Percentiles rank a stretch among this genome's conserved stretches.
Evolutionary conservation across 1,140 invertebrate species (phyloP).

Genomic region (Agrypnia vestita): DNA sequence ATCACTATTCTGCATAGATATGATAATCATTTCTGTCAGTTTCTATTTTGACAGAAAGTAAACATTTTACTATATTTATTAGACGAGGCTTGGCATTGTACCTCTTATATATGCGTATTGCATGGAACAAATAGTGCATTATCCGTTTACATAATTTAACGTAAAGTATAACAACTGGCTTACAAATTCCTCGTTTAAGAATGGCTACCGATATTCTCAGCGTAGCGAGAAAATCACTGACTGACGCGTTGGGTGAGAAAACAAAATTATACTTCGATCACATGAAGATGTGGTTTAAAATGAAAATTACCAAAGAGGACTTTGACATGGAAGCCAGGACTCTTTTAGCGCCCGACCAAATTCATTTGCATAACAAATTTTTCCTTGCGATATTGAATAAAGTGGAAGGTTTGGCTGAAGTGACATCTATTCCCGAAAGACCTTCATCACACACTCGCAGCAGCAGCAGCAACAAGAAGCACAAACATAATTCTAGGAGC

Average conservation of each 20-base stretch:
- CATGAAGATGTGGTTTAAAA: constrained; percentile 83
- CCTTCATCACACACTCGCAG: constrained; percentile 19
- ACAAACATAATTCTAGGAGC: constrained; percentile 75
- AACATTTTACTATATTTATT: too few species aligned
- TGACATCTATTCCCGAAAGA: constrained; percentile 70
- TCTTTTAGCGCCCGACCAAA: constrained; percentile 79
- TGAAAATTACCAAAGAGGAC: constrained; percentile 85
- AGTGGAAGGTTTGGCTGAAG: constrained; percentile 79
- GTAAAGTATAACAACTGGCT: not conserved
- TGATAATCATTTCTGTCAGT: too few species aligned
- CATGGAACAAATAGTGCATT: too few species aligned
- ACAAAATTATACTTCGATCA: constrained; percentile 79
- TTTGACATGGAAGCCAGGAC: constrained; percentile 84
- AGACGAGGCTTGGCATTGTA: too few species aligned
- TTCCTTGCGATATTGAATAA: constrained; percentile 85
- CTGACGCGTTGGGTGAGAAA: constrained; percentile 78
- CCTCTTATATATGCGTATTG: too few species aligned
- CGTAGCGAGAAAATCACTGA: constrained; percentile 75
- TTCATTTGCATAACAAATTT: constrained; percentile 89
- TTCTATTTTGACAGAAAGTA: too few species aligned
- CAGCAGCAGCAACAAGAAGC: constrained; percentile 71
- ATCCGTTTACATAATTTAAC: too few species aligned
- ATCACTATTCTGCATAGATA: too few species aligned
- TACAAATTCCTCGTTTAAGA: constrained; percentile 26
- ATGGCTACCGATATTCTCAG: constrained; percentile 69